Percentiles rank a stretch among this genome's conserved stretches.
Conservation (phyloP, 2,888 invertebrate genomes). For the Diaperis boleti region DNA sequence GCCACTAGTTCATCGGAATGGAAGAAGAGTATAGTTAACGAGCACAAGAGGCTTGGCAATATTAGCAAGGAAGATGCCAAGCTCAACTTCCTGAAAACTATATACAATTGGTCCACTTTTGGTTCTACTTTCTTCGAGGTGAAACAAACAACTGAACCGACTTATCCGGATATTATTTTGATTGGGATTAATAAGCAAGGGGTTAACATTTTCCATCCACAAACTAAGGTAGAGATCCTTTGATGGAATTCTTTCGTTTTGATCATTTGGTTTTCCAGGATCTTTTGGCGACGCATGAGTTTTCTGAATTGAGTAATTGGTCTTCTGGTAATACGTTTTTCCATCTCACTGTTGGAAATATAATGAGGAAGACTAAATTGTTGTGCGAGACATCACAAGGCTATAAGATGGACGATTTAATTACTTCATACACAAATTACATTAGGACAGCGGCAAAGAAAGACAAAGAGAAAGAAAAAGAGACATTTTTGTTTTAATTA, state of each 20-base stretch:
- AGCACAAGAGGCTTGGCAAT: slow-evolving; percentile 73
- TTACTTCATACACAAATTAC: slow-evolving; percentile 88
- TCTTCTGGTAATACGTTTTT: slow-evolving; percentile 96
- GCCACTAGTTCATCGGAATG: slow-evolving; percentile 82
- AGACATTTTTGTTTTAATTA: slow-evolving; percentile 28
- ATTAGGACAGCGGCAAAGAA: slow-evolving; percentile 54
- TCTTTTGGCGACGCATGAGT: slow-evolving; percentile 85
- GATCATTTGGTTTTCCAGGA: slow-evolving; percentile 72
- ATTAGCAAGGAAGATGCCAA: slow-evolving; percentile 82
- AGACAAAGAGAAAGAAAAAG: slow-evolving; percentile 47
- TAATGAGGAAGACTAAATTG: slow-evolving; percentile 88
- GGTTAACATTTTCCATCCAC: slow-evolving; percentile 89
- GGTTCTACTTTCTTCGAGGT: slow-evolving; percentile 97
- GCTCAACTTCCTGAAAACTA: slow-evolving; percentile 80
- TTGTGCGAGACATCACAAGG: slow-evolving; percentile 93
- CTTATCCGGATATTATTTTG: slow-evolving; percentile 86
- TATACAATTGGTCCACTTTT: slow-evolving; percentile 87
- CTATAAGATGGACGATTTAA: slow-evolving; percentile 96
- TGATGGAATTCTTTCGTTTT: background rate
- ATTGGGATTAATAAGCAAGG: slow-evolving; percentile 93
- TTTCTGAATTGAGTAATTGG: slow-evolving; percentile 93
- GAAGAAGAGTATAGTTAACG: slow-evolving; percentile 79
- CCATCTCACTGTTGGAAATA: slow-evolving; percentile 95
- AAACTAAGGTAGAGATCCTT: slow-evolving; percentile 76
- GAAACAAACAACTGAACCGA: slow-evolving; percentile 89